Conservation (phyloP, 2,888 invertebrate species). For the Lasius platythorax region DNA sequence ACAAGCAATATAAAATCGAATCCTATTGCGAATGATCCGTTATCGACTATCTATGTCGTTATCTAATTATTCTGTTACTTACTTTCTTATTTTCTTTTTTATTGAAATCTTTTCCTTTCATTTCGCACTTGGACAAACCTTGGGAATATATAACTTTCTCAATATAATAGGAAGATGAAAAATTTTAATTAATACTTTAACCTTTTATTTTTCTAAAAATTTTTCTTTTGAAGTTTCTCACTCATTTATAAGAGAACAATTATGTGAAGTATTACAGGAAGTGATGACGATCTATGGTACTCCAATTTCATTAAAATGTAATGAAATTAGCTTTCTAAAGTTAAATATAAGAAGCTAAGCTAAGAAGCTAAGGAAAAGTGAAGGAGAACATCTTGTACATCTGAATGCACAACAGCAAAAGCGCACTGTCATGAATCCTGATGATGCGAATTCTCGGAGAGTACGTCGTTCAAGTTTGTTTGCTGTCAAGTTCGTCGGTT, state of each 20-base stretch:
- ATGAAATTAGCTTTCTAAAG: conserved; percentile 2
- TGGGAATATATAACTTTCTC: not conserved
- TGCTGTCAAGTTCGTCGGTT: conserved; percentile 54
- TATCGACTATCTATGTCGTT: not conserved
- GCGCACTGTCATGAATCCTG: conserved; percentile 36
- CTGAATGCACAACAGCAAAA: conserved; percentile 41
- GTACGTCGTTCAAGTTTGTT: conserved; percentile 50
- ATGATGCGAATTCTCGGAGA: conserved; percentile 33
- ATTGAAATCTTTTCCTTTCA: not conserved
- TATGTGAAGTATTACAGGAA: not conserved
- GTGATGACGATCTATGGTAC: not conserved
- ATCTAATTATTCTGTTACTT: not conserved
- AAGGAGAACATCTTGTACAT: conserved; percentile 5
- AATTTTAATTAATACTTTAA: conserved; percentile 11
- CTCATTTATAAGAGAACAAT: conserved; percentile 9
- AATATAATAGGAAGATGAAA: not conserved
- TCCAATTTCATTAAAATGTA: conserved; percentile 14
- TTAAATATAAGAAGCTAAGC: conserved; percentile 16
- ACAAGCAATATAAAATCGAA: not conserved
- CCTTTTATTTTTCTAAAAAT: not conserved
- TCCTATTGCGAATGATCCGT: not conserved
- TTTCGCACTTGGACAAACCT: not conserved
- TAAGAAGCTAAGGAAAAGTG: not conserved
- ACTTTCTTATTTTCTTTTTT: not conserved
- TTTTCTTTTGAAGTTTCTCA: conserved; percentile 4